phyloP scores from a whole-genome alignment of 2,888 invertebrate genomes.

The Stomorhina lunata region DNA sequence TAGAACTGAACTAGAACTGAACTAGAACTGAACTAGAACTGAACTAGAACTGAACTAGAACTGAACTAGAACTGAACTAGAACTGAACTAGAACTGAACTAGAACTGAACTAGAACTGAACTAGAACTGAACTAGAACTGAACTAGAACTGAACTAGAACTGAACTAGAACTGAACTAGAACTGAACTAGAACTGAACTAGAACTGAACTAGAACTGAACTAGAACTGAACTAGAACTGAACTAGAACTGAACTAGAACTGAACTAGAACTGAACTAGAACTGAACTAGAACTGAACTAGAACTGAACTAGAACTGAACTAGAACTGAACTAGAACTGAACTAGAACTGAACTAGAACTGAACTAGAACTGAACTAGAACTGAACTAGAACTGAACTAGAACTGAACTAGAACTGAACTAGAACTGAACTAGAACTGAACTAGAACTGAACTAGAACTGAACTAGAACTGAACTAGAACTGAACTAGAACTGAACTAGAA shows the following conservation, averaged over 20 bases:
- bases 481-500: background rate
- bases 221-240: background rate
- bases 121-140: background rate
- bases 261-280: background rate
- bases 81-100: background rate
- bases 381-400: background rate
- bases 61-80: background rate
- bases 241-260: background rate
- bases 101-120: background rate
- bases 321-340: background rate
- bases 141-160: background rate
- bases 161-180: background rate
- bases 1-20: background rate
- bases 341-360: background rate
- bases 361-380: background rate
- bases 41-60: background rate
- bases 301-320: background rate
- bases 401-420: background rate
- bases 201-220: background rate
- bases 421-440: background rate
- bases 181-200: background rate
- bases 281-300: background rate
- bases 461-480: background rate
- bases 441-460: background rate
- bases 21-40: background rate